These are phyloP conservation scores for Fregata magnificens DNA, from an alignment of 2,113 vertebrate genomes.

Conservation along the genomic window DNA sequence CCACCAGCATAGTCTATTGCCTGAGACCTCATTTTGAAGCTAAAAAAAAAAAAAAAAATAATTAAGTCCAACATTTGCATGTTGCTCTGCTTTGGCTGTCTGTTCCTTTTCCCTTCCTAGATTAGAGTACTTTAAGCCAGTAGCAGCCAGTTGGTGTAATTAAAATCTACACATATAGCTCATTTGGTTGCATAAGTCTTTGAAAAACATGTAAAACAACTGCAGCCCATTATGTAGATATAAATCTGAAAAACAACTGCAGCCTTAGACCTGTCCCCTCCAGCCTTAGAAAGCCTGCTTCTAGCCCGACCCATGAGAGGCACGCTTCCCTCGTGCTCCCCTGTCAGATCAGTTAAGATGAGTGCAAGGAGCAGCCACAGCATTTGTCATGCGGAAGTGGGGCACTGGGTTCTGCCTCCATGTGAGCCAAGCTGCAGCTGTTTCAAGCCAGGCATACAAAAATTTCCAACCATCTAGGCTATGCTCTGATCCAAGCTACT, in stretches of 20 bases:
- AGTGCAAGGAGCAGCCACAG: neutral
- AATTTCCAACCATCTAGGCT: neutral
- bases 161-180: neutral
- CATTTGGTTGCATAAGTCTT: neutral
- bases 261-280: neutral
- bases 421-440: neutral
- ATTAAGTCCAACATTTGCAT: neutral
- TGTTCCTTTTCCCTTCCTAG: neutral
- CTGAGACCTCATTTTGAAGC: neutral
- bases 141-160: neutral
- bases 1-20: neutral
- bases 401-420: neutral
- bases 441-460: neutral
- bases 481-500: neutral
- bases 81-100: neutral
- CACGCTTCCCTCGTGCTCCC: neutral
- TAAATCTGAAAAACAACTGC: conserved; percentile 7
- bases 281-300: neutral
- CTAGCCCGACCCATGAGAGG: neutral
- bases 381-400: fast-evolving
- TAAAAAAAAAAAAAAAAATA: neutral
- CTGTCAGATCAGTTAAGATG: neutral
- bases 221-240: neutral
- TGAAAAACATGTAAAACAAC: conserved; percentile 25
- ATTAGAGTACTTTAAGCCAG: neutral